Conservation (phyloP, 92 coral and sea anemone species). For the Siderastrea radians region DNA sequence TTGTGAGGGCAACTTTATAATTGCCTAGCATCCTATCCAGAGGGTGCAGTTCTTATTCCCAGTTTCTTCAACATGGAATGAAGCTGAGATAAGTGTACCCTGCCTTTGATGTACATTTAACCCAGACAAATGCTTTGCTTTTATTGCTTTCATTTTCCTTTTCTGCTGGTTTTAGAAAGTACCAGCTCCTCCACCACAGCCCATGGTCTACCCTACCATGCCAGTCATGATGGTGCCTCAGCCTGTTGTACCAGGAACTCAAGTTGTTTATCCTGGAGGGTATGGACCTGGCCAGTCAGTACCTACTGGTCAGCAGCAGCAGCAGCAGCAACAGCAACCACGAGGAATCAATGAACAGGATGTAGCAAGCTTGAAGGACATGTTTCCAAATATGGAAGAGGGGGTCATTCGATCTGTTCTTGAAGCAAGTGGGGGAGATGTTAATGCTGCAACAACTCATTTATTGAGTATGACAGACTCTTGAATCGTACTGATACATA, state of each 20-base stretch:
- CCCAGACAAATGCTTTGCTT: no score
- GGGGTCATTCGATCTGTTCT: conserved; percentile 95
- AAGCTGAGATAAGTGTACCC: no score
- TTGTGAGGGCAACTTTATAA: no score
- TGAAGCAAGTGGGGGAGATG: conserved; percentile 88
- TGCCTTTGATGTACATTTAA: no score
- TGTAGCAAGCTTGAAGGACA: conserved; percentile 90
- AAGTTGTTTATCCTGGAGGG: conserved; percentile 85
- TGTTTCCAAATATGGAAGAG: conserved; percentile 98
- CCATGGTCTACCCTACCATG: conserved; percentile 62
- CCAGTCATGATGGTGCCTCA: conserved; percentile 99
- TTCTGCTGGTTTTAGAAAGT: conserved; percentile 15
- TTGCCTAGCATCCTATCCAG: no score
- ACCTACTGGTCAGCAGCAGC: conserved; percentile 61
- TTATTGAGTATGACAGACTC: conserved; percentile 85
- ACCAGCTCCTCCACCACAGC: conserved; percentile 67
- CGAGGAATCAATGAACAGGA: conserved; percentile 66
- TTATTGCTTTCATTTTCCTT: no score
- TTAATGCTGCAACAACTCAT: conserved; percentile 90
- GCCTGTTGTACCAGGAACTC: conserved; percentile 80
- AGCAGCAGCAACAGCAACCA: conserved; percentile 36
- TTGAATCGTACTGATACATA: not conserved
- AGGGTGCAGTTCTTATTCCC: no score
- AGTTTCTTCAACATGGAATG: no score
- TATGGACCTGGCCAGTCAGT: conserved; percentile 83